These are phyloP conservation scores for Semotilus atromaculatus DNA, from an alignment of 2,797 vertebrate genomes.

Conservation along the genomic window DNA sequence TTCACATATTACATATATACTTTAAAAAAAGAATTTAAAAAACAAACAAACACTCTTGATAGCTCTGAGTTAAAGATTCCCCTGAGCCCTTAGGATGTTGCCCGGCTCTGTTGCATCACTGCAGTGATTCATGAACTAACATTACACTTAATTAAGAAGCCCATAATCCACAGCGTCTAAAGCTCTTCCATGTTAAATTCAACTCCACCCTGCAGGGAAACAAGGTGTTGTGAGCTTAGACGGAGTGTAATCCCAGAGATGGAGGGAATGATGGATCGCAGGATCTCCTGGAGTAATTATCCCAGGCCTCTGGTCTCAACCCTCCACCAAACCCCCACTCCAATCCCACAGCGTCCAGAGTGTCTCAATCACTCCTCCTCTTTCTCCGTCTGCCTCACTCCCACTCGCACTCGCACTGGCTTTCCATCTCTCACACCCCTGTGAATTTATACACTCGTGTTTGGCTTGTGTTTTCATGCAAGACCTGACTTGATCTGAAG, in stretches of 20 bases:
- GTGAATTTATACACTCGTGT: conserved; percentile 14
- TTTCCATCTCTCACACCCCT: conserved; percentile 14
- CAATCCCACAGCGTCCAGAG: neutral
- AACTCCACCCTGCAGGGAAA: conserved; percentile 43
- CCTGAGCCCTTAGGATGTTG: neutral
- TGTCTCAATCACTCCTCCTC: conserved; percentile 48
- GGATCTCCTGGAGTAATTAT: conserved; percentile 55
- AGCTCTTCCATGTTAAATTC: conserved; percentile 36
- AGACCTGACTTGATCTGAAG: neutral
- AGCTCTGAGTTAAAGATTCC: conserved; percentile 24
- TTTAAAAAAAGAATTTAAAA: neutral
- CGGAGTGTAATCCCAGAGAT: conserved; percentile 46
- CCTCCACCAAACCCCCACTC: conserved; percentile 35
- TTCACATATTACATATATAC: neutral
- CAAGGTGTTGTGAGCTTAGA: conserved; percentile 26
- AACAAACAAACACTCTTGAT: conserved; percentile 28
- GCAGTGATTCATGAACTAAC: conserved; percentile 51
- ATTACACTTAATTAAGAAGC: conserved; percentile 53
- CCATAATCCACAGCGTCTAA: conserved; percentile 33
- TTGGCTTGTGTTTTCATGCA: conserved; percentile 15
- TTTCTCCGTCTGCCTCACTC: conserved; percentile 9
- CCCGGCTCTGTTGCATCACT: conserved; percentile 15
- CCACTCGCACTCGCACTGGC: neutral
- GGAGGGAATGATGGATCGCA: conserved; percentile 56
- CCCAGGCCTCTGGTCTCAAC: conserved; percentile 41